Base-by-base conservation (phyloP, 2,113 vertebrate genomes). In the Zosterops japonicus region DNA sequence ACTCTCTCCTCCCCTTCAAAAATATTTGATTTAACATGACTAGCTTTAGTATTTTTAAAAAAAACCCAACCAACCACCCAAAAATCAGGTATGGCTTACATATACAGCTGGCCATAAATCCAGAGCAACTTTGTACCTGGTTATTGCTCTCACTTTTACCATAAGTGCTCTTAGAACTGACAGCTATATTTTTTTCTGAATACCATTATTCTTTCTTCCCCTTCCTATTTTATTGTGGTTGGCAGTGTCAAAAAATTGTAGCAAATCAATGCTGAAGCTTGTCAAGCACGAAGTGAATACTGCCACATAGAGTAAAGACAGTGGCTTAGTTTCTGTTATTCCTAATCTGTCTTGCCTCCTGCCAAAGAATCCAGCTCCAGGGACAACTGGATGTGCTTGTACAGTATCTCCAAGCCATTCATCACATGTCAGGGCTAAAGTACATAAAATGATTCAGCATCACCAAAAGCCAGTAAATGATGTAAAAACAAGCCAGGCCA, bases 1-100 rank as follows among this genome's bases (percentile, higher is more conserved):
- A 77, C 6, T 3, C 16, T 59, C 17, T 28, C 20, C 7, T 13
- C 0, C 13, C 6, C 14, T 6, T 7, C 5, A 44, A 55, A n/a
- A 36, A 46, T 35, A 22, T 6, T 33, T 11, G 1, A 2, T 65
- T 80, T 76, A 59, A n/a, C 10, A 57, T 23, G 25, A 49, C 9
- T 67, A 50, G 31, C 19, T 83, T 52, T 72, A 80, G 10, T 35
- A 59, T 57, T 47, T 47, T 0, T 2, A 25, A 49, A 41, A 60
- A 46, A 60, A 4, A 7, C 3, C 5, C 5, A 29, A 55, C 21
- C 9, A 67, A 39, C 4, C 27, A 42, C 27, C 5, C 3, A 61
- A 42, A 71, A 65, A 68, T 50, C 33, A 64, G 22, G 5, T 9
- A 6, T 24, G 41, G 7, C 11, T 80, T 76, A 44, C 50, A 56